Conservation (phyloP, 2,113 vertebrate genomes). For the Peromyscus leucopus region DNA sequence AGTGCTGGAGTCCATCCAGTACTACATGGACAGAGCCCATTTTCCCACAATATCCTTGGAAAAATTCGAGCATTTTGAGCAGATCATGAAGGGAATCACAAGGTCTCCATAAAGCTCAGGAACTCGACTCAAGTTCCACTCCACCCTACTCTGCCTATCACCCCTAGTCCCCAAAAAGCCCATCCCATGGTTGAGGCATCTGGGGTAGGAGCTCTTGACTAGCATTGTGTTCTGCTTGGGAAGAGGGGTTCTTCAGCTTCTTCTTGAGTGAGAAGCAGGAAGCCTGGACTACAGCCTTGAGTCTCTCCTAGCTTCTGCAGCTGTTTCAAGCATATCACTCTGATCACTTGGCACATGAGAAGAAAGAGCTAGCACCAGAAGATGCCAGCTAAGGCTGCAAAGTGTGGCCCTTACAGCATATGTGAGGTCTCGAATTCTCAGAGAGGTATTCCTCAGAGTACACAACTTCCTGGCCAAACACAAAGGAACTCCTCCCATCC, state of each 20-base stretch:
- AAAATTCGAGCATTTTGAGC: not conserved
- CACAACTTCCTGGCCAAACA: not conserved
- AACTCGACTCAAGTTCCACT: not conserved
- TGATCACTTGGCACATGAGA: slow-evolving; percentile 28
- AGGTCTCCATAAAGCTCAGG: not conserved
- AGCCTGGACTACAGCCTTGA: not conserved
- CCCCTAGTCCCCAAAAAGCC: not conserved
- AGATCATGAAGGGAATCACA: not conserved
- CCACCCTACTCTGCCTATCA: not conserved
- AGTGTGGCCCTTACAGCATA: not conserved
- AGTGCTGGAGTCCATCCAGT: not conserved
- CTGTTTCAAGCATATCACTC: not conserved
- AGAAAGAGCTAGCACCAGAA: slow-evolving; percentile 51
- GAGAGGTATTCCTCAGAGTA: slow-evolving; percentile 38
- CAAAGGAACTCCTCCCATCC: not conserved
- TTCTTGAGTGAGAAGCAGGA: not conserved
- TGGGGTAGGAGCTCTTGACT: not conserved
- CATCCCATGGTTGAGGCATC: not conserved
- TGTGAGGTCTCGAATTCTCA: slow-evolving; percentile 64
- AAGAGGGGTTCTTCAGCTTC: not conserved
- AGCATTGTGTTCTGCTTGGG: not conserved
- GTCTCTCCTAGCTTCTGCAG: not conserved
- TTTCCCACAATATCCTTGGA: not conserved
- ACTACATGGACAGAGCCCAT: not conserved
- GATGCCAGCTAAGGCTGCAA: not conserved